A percentile compares a stretch with the other conserved stretches of the same genome.
Conservation (phyloP, 2,113 vertebrate genomes). For the Seriola quinqueradiata region DNA sequence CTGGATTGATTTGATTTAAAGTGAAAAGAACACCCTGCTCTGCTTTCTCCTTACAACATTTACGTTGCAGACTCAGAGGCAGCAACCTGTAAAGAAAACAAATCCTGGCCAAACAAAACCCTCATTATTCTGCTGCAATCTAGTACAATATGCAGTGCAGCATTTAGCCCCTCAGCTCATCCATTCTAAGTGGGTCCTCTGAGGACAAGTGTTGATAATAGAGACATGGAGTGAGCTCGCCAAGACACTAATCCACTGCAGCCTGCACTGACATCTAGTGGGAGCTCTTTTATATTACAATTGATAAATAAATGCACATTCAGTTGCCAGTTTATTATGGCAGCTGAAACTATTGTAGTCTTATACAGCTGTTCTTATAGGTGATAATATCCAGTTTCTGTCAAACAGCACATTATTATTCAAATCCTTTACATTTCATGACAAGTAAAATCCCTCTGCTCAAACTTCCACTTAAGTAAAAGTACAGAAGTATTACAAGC, state of each 20-base stretch:
- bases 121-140: slow-evolving; percentile 47
- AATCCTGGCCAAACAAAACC: slow-evolving; percentile 45
- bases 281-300: slow-evolving; percentile 25
- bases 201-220: slow-evolving; percentile 77
- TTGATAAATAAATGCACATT: background rate
- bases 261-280: slow-evolving; percentile 79
- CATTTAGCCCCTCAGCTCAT: slow-evolving; percentile 73
- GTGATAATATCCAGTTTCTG: background rate
- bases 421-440: background rate
- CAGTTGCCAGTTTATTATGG: background rate
- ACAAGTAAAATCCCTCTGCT: background rate
- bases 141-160: slow-evolving; percentile 67
- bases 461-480: background rate
- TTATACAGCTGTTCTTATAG: background rate
- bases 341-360: background rate
- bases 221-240: slow-evolving; percentile 41
- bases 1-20: slow-evolving; percentile 34
- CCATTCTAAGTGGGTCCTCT: slow-evolving; percentile 77
- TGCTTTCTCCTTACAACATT: background rate
- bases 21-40: slow-evolving; percentile 21
- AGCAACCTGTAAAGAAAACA: slow-evolving; percentile 49
- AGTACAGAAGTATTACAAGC: background rate
- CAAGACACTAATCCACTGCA: background rate
- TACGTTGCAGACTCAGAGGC: slow-evolving; percentile 30
- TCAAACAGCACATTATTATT: background rate